Evolutionary conservation across 2,797 vertebrate genomes (phyloP).

Genomic region (Prionace glauca): DNA sequence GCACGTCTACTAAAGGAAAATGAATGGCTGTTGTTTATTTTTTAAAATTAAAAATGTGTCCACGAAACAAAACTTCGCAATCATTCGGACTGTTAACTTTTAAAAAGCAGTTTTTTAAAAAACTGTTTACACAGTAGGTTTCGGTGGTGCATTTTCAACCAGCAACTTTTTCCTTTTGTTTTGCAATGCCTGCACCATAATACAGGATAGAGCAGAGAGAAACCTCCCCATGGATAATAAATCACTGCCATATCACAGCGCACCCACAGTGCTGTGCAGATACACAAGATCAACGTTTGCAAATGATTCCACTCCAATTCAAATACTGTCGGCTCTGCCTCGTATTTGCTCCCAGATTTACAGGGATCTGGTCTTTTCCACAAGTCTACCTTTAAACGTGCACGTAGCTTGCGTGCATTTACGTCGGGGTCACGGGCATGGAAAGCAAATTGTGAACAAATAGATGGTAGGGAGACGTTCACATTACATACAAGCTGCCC

Average conservation of each 20-base stretch:
- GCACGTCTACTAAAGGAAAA: neutral
- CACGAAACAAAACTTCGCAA: neutral
- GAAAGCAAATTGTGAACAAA: neutral
- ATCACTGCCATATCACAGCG: neutral
- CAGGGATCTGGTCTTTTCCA: neutral
- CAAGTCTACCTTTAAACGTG: neutral
- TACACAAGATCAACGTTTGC: neutral
- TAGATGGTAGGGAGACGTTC: neutral
- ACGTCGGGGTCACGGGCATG: neutral
- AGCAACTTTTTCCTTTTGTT: neutral
- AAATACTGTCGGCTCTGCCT: neutral
- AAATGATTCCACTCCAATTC: neutral
- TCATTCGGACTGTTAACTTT: neutral
- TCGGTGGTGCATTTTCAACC: neutral
- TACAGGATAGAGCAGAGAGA: neutral
- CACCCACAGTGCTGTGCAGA: neutral
- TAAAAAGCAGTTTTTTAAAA: neutral
- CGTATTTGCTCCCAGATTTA: neutral
- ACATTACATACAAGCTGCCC: neutral
- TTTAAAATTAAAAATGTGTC: neutral
- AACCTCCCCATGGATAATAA: neutral
- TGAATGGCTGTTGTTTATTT: neutral
- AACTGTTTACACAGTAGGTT: neutral
- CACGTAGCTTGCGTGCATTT: neutral
- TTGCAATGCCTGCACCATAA: neutral